Conservation (phyloP, 2,888 invertebrate species). For the Zygogramma bicolorata region DNA sequence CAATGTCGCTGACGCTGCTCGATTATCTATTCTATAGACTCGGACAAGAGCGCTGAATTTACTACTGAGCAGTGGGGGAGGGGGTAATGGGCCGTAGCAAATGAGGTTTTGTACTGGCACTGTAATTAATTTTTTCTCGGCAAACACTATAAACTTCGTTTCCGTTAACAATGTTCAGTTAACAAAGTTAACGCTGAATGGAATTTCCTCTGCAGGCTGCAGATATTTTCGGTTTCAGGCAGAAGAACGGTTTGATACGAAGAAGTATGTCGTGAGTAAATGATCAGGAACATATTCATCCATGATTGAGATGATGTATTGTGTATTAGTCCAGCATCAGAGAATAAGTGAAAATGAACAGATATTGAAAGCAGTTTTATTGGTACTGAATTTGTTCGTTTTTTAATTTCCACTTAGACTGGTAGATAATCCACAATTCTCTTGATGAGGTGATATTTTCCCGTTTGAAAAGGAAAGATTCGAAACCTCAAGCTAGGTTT, state of each 20-base stretch:
- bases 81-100: constrained; percentile 15
- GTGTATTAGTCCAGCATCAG: too few relatives aligned
- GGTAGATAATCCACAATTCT: too few relatives aligned
- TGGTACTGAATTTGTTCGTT: too few relatives aligned
- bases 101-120: constrained; percentile 13
- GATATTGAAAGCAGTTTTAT: too few relatives aligned
- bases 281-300: too few relatives aligned
- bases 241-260: background rate
- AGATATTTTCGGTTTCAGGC: background rate
- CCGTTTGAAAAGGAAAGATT: too few relatives aligned
- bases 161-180: constrained; percentile 10
- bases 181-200: background rate
- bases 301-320: too few relatives aligned
- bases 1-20: constrained; percentile 54
- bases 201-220: background rate
- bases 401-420: too few relatives aligned
- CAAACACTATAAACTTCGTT: constrained; percentile 17
- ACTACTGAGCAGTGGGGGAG: constrained; percentile 1
- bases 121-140: constrained; percentile 22
- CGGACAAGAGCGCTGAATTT: constrained; percentile 13
- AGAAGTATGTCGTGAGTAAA: too few relatives aligned
- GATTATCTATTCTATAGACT: constrained; percentile 23
- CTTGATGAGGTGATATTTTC: too few relatives aligned
- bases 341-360: too few relatives aligned
- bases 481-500: too few relatives aligned